phyloP scores from a whole-genome alignment of 2,797 vertebrate species.

The Helarctos malayanus region DNA sequence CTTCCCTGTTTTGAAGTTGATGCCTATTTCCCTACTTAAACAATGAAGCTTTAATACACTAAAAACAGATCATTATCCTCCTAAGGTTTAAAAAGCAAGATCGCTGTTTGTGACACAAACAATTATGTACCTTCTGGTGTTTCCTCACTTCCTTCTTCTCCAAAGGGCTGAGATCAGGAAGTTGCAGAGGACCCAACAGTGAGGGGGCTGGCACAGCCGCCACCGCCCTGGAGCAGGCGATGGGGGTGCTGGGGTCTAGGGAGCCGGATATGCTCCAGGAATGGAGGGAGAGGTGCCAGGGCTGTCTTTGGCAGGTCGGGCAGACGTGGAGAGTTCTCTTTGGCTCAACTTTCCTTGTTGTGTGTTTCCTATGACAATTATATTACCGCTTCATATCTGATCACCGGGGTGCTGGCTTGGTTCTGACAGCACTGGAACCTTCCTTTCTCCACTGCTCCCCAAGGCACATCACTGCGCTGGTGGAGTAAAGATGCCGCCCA shows the following conservation, averaged over 20 bases:
- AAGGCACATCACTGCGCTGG: background rate
- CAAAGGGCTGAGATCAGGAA: background rate
- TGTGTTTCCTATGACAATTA: no score
- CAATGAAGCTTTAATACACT: constrained; percentile 66
- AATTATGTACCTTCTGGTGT: constrained; percentile 73
- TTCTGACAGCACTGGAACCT: background rate
- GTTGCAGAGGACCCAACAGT: background rate
- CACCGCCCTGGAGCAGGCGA: background rate
- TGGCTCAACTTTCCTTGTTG: no score
- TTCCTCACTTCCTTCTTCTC: background rate
- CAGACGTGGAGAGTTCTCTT: background rate
- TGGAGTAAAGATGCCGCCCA: rapidly evolving
- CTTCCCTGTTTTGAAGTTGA: constrained; percentile 9
- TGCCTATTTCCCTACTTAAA: constrained; percentile 71
- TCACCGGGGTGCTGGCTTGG: background rate
- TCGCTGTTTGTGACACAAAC: constrained; percentile 64
- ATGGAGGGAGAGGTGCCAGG: no score
- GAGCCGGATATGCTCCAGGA: background rate
- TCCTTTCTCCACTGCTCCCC: background rate
- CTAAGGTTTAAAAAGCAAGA: constrained; percentile 64
- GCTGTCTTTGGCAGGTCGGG: background rate
- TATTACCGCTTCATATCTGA: no score
- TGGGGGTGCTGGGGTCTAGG: background rate
- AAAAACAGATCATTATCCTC: constrained; percentile 63
- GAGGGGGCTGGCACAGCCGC: background rate